A percentile compares a stretch with the other conserved stretches of the same genome.
Evolutionary conservation across 2,113 vertebrate genomes (phyloP).

Genomic region (Gavialis gangeticus): DNA sequence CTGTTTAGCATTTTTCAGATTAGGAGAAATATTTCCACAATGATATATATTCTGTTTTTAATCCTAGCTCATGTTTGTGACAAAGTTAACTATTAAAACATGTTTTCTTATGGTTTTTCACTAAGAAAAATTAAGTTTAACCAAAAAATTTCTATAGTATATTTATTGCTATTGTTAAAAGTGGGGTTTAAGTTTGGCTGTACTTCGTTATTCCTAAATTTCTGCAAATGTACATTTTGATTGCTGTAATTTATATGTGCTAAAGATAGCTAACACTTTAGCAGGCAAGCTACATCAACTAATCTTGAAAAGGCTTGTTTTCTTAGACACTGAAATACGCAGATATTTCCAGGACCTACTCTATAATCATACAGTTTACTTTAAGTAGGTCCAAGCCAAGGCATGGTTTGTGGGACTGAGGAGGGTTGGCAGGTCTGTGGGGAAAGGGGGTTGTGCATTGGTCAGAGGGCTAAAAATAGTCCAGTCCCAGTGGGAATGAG

Average conservation of each 20-base stretch:
- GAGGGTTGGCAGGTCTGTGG: too few species aligned
- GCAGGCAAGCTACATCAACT: not conserved
- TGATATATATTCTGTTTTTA: not conserved
- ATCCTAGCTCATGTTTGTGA: not conserved
- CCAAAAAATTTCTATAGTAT: constrained; percentile 22
- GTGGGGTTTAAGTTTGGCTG: constrained; percentile 24
- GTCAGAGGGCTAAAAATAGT: too few species aligned
- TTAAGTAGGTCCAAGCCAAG: too few species aligned
- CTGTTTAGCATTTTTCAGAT: not conserved
- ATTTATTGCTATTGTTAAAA: constrained; percentile 31
- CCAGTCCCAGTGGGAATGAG: too few species aligned
- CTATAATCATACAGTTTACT: too few species aligned
- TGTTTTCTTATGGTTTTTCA: constrained; percentile 13
- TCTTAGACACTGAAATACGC: not conserved
- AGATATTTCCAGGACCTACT: too few species aligned
- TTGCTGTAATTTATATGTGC: constrained; percentile 31
- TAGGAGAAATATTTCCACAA: not conserved
- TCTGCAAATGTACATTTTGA: constrained; percentile 37
- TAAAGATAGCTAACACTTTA: constrained; percentile 22
- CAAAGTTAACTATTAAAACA: constrained; percentile 58
- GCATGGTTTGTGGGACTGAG: too few species aligned
- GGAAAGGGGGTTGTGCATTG: too few species aligned
- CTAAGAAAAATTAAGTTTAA: constrained; percentile 54
- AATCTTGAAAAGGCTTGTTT: constrained; percentile 5
- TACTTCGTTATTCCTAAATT: constrained; percentile 34